Percentiles rank a stretch among this genome's conserved stretches.
Evolutionary conservation across 2,888 invertebrate species (phyloP).

Genomic region (Laspeyria flexula): DNA sequence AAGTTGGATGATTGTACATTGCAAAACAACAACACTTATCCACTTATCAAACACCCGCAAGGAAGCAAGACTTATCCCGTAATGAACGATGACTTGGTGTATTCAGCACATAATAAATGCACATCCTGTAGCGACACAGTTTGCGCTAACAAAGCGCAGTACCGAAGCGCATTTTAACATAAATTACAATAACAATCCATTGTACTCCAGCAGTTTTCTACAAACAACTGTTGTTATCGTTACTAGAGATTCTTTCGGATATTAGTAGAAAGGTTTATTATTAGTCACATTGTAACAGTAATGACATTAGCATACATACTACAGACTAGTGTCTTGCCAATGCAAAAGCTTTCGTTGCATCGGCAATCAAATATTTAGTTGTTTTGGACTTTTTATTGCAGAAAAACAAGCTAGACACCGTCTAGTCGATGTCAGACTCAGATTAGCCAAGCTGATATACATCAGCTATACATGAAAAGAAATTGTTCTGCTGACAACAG

Average conservation of each 20-base stretch:
- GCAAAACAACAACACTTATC: too few relatives aligned
- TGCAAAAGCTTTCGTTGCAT: too few relatives aligned
- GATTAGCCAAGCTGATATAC: too few relatives aligned
- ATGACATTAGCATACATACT: too few relatives aligned
- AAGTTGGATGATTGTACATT: too few relatives aligned
- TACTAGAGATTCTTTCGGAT: constrained; percentile 39
- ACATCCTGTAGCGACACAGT: constrained; percentile 12
- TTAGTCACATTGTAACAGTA: constrained; percentile 20
- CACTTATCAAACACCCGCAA: background rate
- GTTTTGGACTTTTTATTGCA: too few relatives aligned
- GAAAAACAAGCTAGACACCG: too few relatives aligned
- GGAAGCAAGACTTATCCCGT: background rate
- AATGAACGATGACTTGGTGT: background rate
- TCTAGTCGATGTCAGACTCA: too few relatives aligned
- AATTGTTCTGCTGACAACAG: too few relatives aligned
- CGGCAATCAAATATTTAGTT: too few relatives aligned
- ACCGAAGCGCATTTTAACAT: constrained; percentile 54
- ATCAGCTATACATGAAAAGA: too few relatives aligned
- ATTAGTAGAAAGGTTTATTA: constrained; percentile 38
- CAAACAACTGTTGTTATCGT: constrained; percentile 41
- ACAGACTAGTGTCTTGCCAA: background rate
- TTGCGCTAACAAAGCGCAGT: constrained; percentile 40
- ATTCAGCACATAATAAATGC: constrained; percentile 1
- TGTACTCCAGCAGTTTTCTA: constrained; percentile 39
- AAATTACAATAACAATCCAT: constrained; percentile 67